Evolutionary conservation across 2,797 vertebrate genomes (phyloP).

Genomic region (Meriones psammophilus): DNA sequence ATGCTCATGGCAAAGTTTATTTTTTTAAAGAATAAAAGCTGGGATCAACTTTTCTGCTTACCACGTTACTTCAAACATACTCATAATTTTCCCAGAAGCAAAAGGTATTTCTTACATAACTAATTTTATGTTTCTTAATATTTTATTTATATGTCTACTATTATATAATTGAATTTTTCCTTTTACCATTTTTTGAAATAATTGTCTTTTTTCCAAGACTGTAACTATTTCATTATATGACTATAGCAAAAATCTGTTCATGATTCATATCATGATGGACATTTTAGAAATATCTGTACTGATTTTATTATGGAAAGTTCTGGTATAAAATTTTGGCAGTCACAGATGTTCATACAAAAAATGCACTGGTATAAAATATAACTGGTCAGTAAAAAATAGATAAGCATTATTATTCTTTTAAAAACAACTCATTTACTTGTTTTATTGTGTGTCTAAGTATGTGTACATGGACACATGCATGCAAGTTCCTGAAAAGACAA

Average conservation of each 20-base stretch:
- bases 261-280: background rate
- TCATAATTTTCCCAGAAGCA: background rate
- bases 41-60: background rate
- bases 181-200: constrained; percentile 9
- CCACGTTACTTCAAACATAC: background rate
- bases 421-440: background rate
- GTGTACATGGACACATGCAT: background rate
- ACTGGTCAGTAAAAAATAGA: background rate
- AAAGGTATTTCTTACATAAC: background rate
- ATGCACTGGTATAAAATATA: background rate
- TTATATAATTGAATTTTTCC: background rate
- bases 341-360: background rate
- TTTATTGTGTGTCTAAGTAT: background rate
- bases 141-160: background rate
- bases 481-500: background rate
- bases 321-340: background rate
- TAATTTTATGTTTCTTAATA: constrained; percentile 4
- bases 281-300: background rate
- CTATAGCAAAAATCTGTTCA: background rate
- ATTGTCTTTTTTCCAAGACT: background rate
- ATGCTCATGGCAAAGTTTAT: background rate
- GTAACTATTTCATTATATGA: background rate
- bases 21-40: background rate
- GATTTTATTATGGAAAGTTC: background rate
- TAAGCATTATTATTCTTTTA: background rate